Evolutionary conservation across 2,113 vertebrate species (phyloP), one percentile per base, ranked within the genome.

Genomic region (Trogon melanurus): DNA sequence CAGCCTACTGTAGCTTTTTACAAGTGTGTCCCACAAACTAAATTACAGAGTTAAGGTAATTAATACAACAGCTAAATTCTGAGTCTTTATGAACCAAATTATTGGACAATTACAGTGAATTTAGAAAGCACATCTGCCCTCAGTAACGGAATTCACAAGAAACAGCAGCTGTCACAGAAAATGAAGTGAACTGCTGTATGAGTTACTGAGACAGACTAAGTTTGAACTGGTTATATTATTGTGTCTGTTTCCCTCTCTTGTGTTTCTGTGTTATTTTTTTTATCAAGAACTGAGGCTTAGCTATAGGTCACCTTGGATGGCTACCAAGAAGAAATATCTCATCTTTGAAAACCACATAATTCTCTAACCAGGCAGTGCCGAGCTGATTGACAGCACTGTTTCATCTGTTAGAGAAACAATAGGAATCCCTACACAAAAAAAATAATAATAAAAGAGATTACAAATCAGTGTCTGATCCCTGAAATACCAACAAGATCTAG

Each of bases 401-500:
- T 82, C 60, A 74, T 67, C 75, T 87, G 2, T 81, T 76, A 61
- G 6, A 91, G 34, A 95, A 96, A 96, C 44, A 95, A 81, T 16
- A 95, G 58, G 45, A 72, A n/a, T 32, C n/a, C 22, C 25, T 93
- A 48, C 71, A 76, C 48, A 90, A 71, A 88, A 71, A 88, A 70
- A 88, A 83, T 57, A 86, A 75, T 70, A 82, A 92, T 25, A 70
- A 95, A 79, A 34, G 54, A 94, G 79, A 84, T 45, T 96, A 95
- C 38, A 91, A 96, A 96, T 96, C 81, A 75, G 41, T 44, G 16
- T 91, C 96, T 83, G 83, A 93, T 96, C 80, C 84, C 91, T 50
- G 71, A 89, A 97, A 89, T 89, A 96, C 50, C 74, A 91, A 91
- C 32, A 93, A 94, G 92, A 95, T 92, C 70, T 88, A 87, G 61